These are phyloP conservation scores for Sinotaia quadrata DNA, from an alignment of 2,888 invertebrate species.

Conservation along the genomic window DNA sequence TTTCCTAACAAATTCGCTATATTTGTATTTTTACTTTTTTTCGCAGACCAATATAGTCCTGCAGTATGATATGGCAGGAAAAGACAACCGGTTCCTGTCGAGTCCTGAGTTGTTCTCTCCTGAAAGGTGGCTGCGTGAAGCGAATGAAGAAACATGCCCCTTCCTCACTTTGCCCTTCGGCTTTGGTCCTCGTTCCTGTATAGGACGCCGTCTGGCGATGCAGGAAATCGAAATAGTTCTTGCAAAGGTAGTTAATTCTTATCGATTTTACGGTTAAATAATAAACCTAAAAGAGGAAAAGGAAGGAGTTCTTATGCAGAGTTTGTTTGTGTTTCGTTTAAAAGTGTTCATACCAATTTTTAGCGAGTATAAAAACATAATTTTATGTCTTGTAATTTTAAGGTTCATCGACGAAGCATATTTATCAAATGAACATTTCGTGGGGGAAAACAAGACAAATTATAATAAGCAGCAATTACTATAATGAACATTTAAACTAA, in stretches of 20 bases:
- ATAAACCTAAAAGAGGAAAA: too few relatives aligned
- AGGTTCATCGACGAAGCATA: too few relatives aligned
- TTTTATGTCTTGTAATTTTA: too few relatives aligned
- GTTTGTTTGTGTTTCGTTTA: background rate
- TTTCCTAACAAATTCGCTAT: too few relatives aligned
- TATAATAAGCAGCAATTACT: too few relatives aligned
- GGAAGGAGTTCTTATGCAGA: too few relatives aligned
- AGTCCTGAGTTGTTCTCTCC: slow-evolving; percentile 70
- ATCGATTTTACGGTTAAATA: too few relatives aligned
- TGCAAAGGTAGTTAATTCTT: slow-evolving; percentile 59
- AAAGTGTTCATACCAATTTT: background rate
- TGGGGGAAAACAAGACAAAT: too few relatives aligned
- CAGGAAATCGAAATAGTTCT: slow-evolving; percentile 78
- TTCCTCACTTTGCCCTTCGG: slow-evolving; percentile 60
- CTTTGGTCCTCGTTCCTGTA: slow-evolving; percentile 60
- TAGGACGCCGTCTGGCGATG: slow-evolving; percentile 72
- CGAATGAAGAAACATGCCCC: slow-evolving; percentile 32
- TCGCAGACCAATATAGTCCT: slow-evolving; percentile 68
- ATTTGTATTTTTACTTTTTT: too few relatives aligned
- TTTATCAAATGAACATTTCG: too few relatives aligned
- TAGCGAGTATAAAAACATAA: too few relatives aligned
- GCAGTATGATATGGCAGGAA: slow-evolving; percentile 66
- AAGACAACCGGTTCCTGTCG: slow-evolving; percentile 76
- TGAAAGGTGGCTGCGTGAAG: slow-evolving; percentile 55
- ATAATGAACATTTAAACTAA: too few relatives aligned